phyloP scores from a whole-genome alignment of 2,797 vertebrate genomes.

The Hybognathus amarus region DNA sequence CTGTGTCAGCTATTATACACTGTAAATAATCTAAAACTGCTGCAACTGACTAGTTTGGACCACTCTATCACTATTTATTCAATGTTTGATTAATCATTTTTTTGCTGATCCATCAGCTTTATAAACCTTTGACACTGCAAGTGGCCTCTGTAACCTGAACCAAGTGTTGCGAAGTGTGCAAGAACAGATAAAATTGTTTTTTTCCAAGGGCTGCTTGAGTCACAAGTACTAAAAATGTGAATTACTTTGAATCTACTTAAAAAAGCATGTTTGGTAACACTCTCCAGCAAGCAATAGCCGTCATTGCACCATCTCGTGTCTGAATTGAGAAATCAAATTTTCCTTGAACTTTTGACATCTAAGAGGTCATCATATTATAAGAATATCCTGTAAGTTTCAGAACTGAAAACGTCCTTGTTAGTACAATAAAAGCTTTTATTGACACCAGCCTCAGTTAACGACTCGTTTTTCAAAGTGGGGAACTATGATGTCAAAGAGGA shows the following conservation, averaged over 20 bases:
- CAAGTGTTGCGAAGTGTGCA: background rate
- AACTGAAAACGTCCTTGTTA: too few species aligned
- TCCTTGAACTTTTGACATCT: too few species aligned
- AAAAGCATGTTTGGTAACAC: background rate
- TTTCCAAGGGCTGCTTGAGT: background rate
- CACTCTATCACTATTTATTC: slow-evolving; percentile 19
- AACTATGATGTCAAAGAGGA: too few species aligned
- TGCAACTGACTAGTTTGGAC: slow-evolving; percentile 6
- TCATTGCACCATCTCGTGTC: too few species aligned
- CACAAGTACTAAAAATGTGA: background rate
- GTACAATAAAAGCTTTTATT: too few species aligned
- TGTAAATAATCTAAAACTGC: slow-evolving; percentile 27
- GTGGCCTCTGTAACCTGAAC: slow-evolving; percentile 13
- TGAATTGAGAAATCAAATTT: too few species aligned
- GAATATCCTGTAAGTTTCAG: too few species aligned
- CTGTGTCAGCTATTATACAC: slow-evolving; percentile 16
- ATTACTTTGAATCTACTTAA: background rate
- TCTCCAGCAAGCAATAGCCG: too few species aligned
- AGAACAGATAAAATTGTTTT: background rate
- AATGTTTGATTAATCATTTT: background rate
- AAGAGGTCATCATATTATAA: too few species aligned
- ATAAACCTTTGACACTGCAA: slow-evolving; percentile 18
- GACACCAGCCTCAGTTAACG: too few species aligned
- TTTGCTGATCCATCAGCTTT: slow-evolving; percentile 9
- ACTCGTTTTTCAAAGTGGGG: too few species aligned